Conservation (phyloP, 2,797 vertebrate species). For the Remorina albescens region DNA sequence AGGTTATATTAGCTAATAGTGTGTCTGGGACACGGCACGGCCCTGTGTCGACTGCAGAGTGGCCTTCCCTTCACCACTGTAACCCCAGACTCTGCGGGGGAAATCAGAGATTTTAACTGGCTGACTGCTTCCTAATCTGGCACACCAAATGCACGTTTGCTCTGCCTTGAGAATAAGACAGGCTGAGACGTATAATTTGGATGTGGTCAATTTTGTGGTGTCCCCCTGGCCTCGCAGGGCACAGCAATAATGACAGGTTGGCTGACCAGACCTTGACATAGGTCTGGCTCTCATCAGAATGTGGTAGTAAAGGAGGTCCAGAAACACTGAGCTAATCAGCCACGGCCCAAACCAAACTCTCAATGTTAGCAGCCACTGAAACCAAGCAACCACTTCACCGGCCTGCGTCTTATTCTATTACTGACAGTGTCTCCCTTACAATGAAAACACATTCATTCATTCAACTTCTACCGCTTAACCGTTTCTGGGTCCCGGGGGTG, state of each 20-base stretch:
- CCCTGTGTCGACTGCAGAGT: conserved; percentile 52
- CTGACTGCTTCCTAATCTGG: conserved; percentile 74
- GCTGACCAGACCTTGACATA: conserved; percentile 81
- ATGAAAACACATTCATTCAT: conserved; percentile 35
- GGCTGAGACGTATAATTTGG: conserved; percentile 75
- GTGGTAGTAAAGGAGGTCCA: conserved; percentile 63
- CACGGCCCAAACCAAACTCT: conserved; percentile 63
- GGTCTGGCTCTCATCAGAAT: conserved; percentile 75
- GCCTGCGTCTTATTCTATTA: conserved; percentile 43
- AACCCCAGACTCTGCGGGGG: conserved; percentile 68
- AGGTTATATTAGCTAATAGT: conserved; percentile 81
- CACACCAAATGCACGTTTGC: conserved; percentile 59
- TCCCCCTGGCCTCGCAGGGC: conserved; percentile 64
- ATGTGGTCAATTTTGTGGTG: conserved; percentile 69
- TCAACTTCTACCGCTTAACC: too few species aligned
- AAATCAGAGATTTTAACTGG: conserved; percentile 72
- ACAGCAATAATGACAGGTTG: conserved; percentile 79
- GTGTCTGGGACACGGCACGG: conserved; percentile 61
- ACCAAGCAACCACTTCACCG: conserved; percentile 53
- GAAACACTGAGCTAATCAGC: conserved; percentile 72
- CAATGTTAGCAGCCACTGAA: conserved; percentile 74
- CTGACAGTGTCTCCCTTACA: conserved; percentile 27
- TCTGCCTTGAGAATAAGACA: conserved; percentile 59
- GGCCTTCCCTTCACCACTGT: conserved; percentile 46
- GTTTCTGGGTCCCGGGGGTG: too few species aligned